Evolutionary conservation across 1,140 invertebrate genomes (phyloP), one percentile per base, ranked within the genome.

Genomic region (Drosophila murphyi): DNA sequence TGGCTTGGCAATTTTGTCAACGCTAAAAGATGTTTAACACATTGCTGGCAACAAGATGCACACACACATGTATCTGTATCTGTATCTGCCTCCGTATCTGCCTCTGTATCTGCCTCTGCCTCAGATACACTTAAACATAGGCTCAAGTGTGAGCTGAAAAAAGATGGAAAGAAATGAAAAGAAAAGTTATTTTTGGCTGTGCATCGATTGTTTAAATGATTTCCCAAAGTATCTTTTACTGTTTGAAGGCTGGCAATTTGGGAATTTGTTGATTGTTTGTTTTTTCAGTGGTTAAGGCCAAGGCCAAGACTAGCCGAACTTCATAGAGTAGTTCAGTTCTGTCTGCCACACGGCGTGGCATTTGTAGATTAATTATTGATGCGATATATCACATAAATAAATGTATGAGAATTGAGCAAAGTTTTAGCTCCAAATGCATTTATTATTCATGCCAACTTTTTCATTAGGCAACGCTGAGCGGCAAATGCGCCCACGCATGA

Each of bases 401-500:
- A 47, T 81, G 12, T 51, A 41, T 60, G 51, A 32, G 20, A 20
- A 20, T 29, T 12, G 35, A 29, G 39, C 29, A 41, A 60, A 86
- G 68, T 88, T 87, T 77, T 47, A 20, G n/a, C 76, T 65, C 64
- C 52, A 83, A 87, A 87, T 87, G 85, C 83, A 89, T 88, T 88
- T 88, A 89, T 88, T 88, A 88, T 88, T 83, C 83, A 88, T 88
- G 87, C 76, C 76, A 88, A 88, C 83, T 88, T 88, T 88, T 88
- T 88, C 83, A 88, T 88, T 89, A 89, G 20, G 20, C 20, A 20
- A 20, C 20, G 67, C 60, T 74, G 63, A 34, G 20, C 20, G 20
- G 20, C 61, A 76, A 39, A 65, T 37, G 34, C 67, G 52, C 69
- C 71, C 77, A 77, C 77, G 77, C 70, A 72, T 76, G 76, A 62